A percentile compares a stretch with the other conserved stretches of the same genome.
Evolutionary conservation across 2,113 vertebrate species (phyloP).

Genomic region (Phylloscopus trochilus): DNA sequence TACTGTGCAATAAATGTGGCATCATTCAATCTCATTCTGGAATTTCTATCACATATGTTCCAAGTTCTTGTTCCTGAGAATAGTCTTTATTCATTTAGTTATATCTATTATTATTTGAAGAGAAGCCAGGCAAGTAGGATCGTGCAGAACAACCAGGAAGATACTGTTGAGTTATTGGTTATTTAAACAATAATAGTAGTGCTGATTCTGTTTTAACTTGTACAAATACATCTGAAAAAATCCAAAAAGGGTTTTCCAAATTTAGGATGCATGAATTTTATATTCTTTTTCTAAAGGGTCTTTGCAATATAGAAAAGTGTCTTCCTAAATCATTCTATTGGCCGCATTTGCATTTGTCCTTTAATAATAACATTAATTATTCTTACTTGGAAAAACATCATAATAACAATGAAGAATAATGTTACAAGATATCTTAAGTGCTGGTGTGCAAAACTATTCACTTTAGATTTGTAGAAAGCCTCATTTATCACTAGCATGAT

Average conservation of each 20-base stretch:
- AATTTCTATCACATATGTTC: neutral
- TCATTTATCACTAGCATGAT: neutral
- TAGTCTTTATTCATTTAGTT: neutral
- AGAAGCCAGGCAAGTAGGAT: neutral
- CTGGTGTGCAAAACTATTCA: neutral
- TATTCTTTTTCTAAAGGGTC: neutral
- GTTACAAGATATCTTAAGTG: neutral
- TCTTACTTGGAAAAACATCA: neutral
- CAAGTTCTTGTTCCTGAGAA: neutral
- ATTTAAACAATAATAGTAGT: neutral
- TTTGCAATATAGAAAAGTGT: neutral
- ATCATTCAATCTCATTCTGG: neutral
- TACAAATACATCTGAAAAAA: neutral
- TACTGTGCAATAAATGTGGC: neutral
- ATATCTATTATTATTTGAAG: neutral
- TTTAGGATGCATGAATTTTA: neutral
- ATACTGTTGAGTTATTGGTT: neutral
- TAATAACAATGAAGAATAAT: neutral
- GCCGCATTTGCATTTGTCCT: neutral
- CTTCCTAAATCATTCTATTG: neutral
- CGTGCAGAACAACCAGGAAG: neutral
- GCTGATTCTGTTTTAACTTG: neutral
- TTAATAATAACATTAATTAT: neutral
- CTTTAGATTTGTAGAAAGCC: neutral
- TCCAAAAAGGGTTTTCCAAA: fast-evolving